Evolutionary conservation across 2,113 vertebrate genomes (phyloP).

Genomic region (Xiphias gladius): DNA sequence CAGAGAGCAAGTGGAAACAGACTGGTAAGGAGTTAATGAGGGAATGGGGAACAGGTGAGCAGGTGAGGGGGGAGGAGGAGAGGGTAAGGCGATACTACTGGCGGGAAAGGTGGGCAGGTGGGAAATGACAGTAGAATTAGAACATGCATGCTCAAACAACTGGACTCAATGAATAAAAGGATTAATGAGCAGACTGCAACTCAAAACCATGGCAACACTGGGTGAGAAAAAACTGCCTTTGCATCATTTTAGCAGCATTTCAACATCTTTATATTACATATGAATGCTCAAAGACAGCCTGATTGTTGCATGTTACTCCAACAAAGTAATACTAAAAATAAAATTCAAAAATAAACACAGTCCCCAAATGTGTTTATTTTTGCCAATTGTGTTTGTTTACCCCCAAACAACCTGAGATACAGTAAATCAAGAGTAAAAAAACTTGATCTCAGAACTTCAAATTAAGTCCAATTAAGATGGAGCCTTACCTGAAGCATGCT

Average conservation of each 20-base stretch:
- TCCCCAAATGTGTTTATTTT: not conserved
- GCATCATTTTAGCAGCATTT: not conserved
- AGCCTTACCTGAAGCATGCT: not conserved
- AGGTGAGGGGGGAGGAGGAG: not conserved
- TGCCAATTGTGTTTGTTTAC: too few relatives aligned
- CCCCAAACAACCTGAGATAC: not conserved
- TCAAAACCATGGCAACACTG: not conserved
- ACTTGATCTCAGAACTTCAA: not conserved
- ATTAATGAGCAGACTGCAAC: not conserved
- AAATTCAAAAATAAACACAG: not conserved
- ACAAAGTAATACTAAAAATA: not conserved
- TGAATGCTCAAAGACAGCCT: not conserved
- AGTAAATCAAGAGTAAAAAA: not conserved
- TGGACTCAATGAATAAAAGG: not conserved
- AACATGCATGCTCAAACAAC: too few relatives aligned
- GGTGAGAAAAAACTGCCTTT: not conserved
- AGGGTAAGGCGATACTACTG: not conserved
- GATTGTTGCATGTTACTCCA: not conserved
- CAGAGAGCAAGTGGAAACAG: not conserved
- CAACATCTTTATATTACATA: too few relatives aligned
- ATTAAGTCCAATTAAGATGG: not conserved
- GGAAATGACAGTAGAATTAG: not conserved
- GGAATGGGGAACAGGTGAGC: not conserved
- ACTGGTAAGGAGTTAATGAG: not conserved
- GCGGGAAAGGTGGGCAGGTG: not conserved